These are phyloP conservation scores for Bombyx mori DNA, from an alignment of 1,140 invertebrate species.

Conservation along the genomic window ASM3026992v2 NC_085107.1:11869501-11870000, in stretches of 20 bases:
- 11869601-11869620: slow-evolving; percentile 79
- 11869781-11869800: slow-evolving; percentile 89
- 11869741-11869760: slow-evolving; percentile 89
- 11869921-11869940: no score
- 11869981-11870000: no score
- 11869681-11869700: slow-evolving; percentile 93
- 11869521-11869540: no score
- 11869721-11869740: slow-evolving; percentile 94
- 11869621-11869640: slow-evolving; percentile 84
- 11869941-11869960: no score
- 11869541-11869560: no score
- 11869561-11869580: not conserved
- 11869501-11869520: no score
- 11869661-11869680: slow-evolving; percentile 92
- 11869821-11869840: slow-evolving; percentile 35
- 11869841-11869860: slow-evolving; percentile 18
- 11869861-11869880: not conserved
- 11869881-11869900: no score
- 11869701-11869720: slow-evolving; percentile 88
- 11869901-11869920: no score
- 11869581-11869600: slow-evolving; percentile 11
- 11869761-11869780: slow-evolving; percentile 89
- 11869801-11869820: slow-evolving; percentile 79
- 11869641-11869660: slow-evolving; percentile 92
- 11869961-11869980: no score